A percentile compares a stretch with the other conserved stretches of the same genome.
Evolutionary conservation across 2,888 invertebrate species (phyloP).

Genomic region (Terebella lapidaria): DNA sequence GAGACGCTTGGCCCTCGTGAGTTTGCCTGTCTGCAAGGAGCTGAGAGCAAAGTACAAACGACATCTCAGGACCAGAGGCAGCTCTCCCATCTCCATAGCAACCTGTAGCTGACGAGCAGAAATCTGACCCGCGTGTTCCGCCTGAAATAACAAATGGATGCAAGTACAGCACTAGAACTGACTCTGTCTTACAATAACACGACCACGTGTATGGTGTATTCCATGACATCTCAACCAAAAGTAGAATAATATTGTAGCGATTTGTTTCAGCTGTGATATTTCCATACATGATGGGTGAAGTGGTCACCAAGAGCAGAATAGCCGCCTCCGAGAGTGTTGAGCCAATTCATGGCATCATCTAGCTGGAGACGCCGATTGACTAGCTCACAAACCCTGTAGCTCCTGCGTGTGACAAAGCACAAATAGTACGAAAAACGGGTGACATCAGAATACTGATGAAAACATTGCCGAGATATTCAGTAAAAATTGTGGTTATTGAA

Average conservation of each 20-base stretch:
- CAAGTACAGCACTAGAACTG: background rate
- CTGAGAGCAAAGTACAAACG: constrained; percentile 81
- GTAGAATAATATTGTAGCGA: too few relatives aligned
- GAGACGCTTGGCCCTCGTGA: constrained; percentile 46
- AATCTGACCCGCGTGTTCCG: constrained; percentile 74
- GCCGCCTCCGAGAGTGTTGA: constrained; percentile 93
- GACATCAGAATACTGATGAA: too few relatives aligned
- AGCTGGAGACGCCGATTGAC: constrained; percentile 18
- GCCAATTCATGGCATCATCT: constrained; percentile 69
- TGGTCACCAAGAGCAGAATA: constrained; percentile 92
- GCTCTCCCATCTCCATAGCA: constrained; percentile 77
- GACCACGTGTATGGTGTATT: background rate
- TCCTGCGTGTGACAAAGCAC: too few relatives aligned
- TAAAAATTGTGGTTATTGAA: too few relatives aligned
- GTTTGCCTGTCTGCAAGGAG: constrained; percentile 73
- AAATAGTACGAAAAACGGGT: too few relatives aligned
- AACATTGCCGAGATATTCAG: too few relatives aligned
- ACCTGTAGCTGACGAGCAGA: constrained; percentile 77
- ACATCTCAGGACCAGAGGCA: constrained; percentile 74
- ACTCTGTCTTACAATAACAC: background rate
- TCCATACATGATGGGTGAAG: constrained; percentile 70
- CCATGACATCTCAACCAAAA: too few relatives aligned
- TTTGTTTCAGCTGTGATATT: too few relatives aligned
- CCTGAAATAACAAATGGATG: constrained; percentile 2
- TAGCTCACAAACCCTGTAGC: constrained; percentile 3